Percentiles rank a stretch among this genome's conserved stretches.
phyloP scores from a whole-genome alignment of 1,140 invertebrate species.

The Tetramorium parvispinum region DNA sequence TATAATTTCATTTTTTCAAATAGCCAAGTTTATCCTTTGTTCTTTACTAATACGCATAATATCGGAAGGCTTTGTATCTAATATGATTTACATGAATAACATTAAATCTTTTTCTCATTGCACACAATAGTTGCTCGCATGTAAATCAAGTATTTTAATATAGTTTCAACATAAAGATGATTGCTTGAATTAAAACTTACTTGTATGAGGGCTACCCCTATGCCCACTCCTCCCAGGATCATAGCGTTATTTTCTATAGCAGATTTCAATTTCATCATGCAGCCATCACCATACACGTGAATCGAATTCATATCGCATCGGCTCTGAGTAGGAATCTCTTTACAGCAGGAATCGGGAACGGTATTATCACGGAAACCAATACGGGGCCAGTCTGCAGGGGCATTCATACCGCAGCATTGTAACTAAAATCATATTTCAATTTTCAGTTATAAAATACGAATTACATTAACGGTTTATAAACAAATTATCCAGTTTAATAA shows the following conservation, averaged over 20 bases:
- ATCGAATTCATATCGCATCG: slow-evolving; percentile 86
- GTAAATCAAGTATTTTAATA: slow-evolving; percentile 20
- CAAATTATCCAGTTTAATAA: background rate
- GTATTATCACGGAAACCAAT: slow-evolving; percentile 85
- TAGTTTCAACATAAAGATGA: background rate
- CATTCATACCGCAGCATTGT: slow-evolving; percentile 92
- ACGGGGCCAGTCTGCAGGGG: slow-evolving; percentile 89
- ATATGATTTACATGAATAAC: background rate
- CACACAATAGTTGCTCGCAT: background rate
- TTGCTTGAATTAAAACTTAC: slow-evolving; percentile 83
- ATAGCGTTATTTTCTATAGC: slow-evolving; percentile 90
- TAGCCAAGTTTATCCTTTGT: slow-evolving; percentile 18
- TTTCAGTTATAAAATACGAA: background rate
- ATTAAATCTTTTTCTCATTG: background rate
- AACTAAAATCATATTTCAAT: slow-evolving; percentile 86
- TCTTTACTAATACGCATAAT: background rate
- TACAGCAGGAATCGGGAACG: slow-evolving; percentile 90
- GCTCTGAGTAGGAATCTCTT: slow-evolving; percentile 84
- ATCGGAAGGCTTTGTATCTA: background rate
- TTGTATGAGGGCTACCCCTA: slow-evolving; percentile 92
- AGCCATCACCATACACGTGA: slow-evolving; percentile 87
- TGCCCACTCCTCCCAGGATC: slow-evolving; percentile 91
- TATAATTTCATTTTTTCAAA: background rate
- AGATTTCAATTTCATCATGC: slow-evolving; percentile 88
- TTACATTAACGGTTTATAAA: background rate